Conservation (phyloP, 1,140 invertebrate genomes). For the Cotesia chilonis region DNA sequence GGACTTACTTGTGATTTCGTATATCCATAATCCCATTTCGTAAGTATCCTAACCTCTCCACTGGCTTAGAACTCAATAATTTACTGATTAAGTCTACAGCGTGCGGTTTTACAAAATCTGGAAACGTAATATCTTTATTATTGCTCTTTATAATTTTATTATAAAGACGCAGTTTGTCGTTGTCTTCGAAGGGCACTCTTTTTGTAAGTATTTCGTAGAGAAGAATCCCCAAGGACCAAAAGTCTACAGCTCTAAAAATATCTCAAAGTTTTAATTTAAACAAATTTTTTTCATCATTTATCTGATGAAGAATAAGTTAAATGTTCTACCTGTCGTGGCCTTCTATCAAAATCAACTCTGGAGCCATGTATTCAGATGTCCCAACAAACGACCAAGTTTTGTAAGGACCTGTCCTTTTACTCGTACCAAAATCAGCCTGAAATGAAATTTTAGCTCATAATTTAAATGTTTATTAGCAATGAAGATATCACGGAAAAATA, state of each 20-base stretch:
- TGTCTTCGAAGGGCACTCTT: slow-evolving; percentile 76
- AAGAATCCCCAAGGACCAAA: slow-evolving; percentile 83
- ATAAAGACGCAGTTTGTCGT: slow-evolving; percentile 86
- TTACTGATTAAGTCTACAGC: slow-evolving; percentile 69
- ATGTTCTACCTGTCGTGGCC: slow-evolving; percentile 68
- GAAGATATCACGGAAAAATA: slow-evolving; percentile 3
- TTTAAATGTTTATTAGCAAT: background rate
- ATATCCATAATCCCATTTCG: slow-evolving; percentile 73
- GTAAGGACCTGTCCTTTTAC: slow-evolving; percentile 76
- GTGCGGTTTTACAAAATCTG: slow-evolving; percentile 66
- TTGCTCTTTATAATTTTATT: slow-evolving; percentile 84
- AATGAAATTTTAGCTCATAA: background rate
- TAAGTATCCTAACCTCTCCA: slow-evolving; percentile 75
- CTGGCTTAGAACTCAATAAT: slow-evolving; percentile 71
- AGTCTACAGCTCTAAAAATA: slow-evolving; percentile 80
- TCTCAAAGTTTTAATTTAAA: slow-evolving; percentile 67
- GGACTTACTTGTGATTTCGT: slow-evolving; percentile 71
- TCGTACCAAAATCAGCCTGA: slow-evolving; percentile 89
- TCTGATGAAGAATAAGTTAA: background rate
- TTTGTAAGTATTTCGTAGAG: slow-evolving; percentile 83
- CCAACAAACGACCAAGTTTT: slow-evolving; percentile 93
- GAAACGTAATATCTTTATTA: slow-evolving; percentile 74
- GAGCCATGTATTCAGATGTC: slow-evolving; percentile 71
- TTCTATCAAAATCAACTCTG: slow-evolving; percentile 54
- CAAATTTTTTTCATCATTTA: background rate